Percentiles rank a stretch among this genome's conserved stretches.
Evolutionary conservation across 2,113 vertebrate genomes (phyloP).

Genomic region (Narcine bancroftii): DNA sequence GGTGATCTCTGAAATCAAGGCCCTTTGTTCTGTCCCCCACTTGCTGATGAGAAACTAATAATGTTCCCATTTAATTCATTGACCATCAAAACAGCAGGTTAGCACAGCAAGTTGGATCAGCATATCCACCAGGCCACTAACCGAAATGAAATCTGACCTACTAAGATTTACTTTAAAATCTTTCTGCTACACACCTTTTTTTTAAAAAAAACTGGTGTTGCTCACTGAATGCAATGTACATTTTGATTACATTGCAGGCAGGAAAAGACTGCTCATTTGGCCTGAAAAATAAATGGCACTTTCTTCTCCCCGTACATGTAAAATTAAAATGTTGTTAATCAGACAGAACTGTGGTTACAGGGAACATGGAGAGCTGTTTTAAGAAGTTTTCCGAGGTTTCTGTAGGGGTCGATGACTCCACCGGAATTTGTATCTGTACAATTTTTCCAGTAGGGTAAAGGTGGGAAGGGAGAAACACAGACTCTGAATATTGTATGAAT

Average conservation of each 20-base stretch:
- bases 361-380: background rate
- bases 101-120: background rate
- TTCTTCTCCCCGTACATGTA: background rate
- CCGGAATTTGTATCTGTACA: too few species aligned
- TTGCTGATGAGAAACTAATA: background rate
- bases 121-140: background rate
- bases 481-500: too few species aligned
- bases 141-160: background rate
- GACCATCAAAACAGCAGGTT: background rate
- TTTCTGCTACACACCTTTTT: background rate
- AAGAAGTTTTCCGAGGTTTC: too few species aligned
- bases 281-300: background rate
- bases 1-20: background rate
- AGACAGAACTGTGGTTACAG: background rate
- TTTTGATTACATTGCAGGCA: background rate
- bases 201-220: background rate
- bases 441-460: too few species aligned
- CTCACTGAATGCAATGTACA: background rate
- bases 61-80: background rate
- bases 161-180: background rate
- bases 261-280: background rate
- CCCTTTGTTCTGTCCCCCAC: background rate
- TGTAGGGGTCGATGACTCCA: too few species aligned
- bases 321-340: background rate
- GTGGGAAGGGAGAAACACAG: too few species aligned